Conservation (phyloP, 2,888 invertebrate species). For the Cancer borealis region DNA sequence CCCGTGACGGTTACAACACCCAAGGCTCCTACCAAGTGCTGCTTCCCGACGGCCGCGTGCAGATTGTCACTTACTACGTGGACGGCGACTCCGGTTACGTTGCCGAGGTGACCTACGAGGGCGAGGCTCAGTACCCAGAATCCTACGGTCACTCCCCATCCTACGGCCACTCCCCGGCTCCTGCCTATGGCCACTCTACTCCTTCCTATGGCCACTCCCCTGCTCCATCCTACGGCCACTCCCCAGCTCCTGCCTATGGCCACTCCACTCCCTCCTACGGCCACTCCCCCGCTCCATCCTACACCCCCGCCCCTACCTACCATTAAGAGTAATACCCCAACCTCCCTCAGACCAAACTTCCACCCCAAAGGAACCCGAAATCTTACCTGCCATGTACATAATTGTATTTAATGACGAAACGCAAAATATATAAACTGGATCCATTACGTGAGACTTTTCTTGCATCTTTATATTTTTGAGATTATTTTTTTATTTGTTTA, state of each 20-base stretch:
- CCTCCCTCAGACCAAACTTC: background rate
- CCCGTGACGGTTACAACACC: background rate
- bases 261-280: too few relatives aligned
- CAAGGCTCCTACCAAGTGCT: background rate
- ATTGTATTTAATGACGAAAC: background rate
- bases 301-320: slow-evolving; percentile 3
- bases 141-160: background rate
- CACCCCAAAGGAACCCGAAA: too few relatives aligned
- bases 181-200: background rate
- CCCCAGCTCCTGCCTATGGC: background rate
- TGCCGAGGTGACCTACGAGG: slow-evolving; percentile 51
- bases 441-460: background rate
- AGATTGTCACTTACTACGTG: slow-evolving; percentile 58
- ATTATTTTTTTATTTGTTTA: background rate
- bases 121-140: slow-evolving; percentile 38
- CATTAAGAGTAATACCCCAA: background rate
- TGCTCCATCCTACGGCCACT: background rate
- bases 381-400: background rate
- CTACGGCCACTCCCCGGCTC: background rate
- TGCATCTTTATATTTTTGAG: too few relatives aligned
- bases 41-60: slow-evolving; percentile 57
- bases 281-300: background rate
- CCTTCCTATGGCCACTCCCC: slow-evolving; percentile 22
- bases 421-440: background rate
- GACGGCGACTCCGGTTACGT: slow-evolving; percentile 61